These are phyloP conservation scores for Gobionotothen gibberifrons DNA, from an alignment of 2,797 vertebrate genomes.

Conservation along the genomic window DNA sequence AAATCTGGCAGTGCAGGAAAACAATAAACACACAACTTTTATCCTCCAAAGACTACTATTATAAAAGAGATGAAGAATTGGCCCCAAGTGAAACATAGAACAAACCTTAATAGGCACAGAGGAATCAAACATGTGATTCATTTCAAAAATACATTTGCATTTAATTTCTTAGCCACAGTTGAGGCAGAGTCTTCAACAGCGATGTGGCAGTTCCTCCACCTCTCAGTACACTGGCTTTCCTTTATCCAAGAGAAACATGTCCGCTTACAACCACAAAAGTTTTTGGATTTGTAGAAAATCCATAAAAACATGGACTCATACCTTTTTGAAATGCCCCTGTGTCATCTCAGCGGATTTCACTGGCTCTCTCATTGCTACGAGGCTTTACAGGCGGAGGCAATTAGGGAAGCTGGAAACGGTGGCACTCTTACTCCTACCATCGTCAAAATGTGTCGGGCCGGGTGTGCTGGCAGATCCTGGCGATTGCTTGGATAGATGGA, in stretches of 20 bases:
- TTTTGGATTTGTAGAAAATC: not conserved
- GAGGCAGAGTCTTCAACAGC: not conserved
- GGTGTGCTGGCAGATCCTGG: slow-evolving; percentile 30
- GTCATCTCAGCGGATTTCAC: slow-evolving; percentile 1
- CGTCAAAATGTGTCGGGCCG: slow-evolving; percentile 30
- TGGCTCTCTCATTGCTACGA: not conserved
- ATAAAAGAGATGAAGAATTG: not conserved
- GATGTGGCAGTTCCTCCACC: not conserved
- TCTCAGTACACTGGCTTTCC: not conserved
- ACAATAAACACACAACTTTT: not conserved
- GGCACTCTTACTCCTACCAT: slow-evolving; percentile 25
- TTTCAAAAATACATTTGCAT: not conserved
- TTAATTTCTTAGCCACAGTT: not conserved
- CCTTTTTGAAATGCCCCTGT: not conserved
- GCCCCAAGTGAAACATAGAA: not conserved
- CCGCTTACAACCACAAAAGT: not conserved
- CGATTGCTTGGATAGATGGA: slow-evolving; percentile 39
- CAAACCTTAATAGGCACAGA: not conserved
- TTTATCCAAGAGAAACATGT: not conserved
- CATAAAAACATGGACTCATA: not conserved
- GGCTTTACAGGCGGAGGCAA: slow-evolving; percentile 24
- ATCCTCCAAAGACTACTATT: not conserved
- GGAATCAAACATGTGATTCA: not conserved
- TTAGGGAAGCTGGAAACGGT: slow-evolving; percentile 21
- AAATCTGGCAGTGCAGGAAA: not conserved